These are phyloP conservation scores for Pomacea maculata DNA, from an alignment of 1,140 invertebrate species.

Conservation along the genomic window DNA sequence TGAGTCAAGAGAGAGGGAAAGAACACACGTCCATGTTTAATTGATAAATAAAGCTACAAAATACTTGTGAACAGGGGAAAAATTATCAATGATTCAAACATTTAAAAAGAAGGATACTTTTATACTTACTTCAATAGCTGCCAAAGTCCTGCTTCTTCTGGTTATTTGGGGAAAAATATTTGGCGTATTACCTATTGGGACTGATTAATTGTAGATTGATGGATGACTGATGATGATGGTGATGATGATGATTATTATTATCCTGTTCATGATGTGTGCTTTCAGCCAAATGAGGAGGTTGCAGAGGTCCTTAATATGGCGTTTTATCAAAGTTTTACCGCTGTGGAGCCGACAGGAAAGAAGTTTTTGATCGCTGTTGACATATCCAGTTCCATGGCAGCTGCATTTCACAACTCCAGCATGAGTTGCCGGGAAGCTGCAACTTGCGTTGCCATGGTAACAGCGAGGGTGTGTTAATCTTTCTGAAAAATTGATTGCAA, in stretches of 20 bases:
- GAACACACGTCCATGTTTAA: not conserved
- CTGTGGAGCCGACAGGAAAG: constrained; percentile 68
- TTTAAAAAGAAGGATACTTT: not conserved
- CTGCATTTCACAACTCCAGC: constrained; percentile 37
- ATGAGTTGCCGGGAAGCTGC: constrained; percentile 41
- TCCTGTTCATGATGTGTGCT: not conserved
- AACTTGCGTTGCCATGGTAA: constrained; percentile 49
- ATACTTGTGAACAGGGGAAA: not conserved
- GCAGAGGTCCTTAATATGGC: constrained; percentile 57
- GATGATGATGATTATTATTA: not conserved
- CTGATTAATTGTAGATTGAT: too few species aligned
- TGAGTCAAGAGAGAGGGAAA: constrained; percentile 27
- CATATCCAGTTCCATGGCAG: constrained; percentile 67
- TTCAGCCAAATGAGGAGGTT: constrained; percentile 30
- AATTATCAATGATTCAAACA: not conserved
- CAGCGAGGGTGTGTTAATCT: constrained; percentile 5
- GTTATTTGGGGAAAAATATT: not conserved
- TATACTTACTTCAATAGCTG: not conserved
- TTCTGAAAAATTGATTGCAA: too few species aligned
- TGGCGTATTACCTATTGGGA: not conserved
- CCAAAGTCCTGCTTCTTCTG: not conserved
- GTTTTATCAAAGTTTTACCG: constrained; percentile 65
- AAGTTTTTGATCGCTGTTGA: constrained; percentile 72
- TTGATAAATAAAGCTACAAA: not conserved
- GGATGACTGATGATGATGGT: not conserved